phyloP scores from a whole-genome alignment of 2,113 vertebrate genomes.

The Capreolus pygargus region DNA sequence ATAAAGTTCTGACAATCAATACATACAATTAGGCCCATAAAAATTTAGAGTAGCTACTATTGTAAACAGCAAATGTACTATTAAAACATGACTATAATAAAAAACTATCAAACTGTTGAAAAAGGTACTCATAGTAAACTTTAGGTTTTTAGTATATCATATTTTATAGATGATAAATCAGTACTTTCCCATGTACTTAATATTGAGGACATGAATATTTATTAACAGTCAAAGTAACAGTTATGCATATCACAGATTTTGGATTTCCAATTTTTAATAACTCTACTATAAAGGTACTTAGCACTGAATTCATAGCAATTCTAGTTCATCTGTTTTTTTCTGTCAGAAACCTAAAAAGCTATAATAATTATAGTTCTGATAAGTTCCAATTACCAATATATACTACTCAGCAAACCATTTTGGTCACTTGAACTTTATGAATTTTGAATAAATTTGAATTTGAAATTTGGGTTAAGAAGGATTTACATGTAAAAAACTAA shows the following conservation, averaged over 20 bases:
- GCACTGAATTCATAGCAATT: neutral
- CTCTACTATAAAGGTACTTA: neutral
- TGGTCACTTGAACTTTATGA: neutral
- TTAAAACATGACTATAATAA: neutral
- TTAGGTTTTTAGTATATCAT: neutral
- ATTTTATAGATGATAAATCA: slow-evolving; percentile 10
- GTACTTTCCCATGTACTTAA: neutral
- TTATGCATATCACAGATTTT: neutral
- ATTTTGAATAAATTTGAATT: slow-evolving; percentile 17
- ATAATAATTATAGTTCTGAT: neutral
- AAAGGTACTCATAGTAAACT: neutral
- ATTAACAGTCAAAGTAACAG: neutral
- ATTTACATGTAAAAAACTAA: neutral
- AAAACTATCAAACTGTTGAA: neutral
- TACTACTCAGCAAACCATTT: neutral
- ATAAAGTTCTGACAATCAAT: neutral
- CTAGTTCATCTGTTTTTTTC: neutral
- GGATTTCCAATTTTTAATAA: slow-evolving; percentile 1
- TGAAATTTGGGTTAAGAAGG: slow-evolving; percentile 1
- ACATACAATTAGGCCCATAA: neutral
- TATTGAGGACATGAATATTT: neutral
- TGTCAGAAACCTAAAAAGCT: neutral
- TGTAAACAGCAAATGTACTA: neutral
- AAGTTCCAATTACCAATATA: neutral
- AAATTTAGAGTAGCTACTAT: neutral